Base-by-base conservation (phyloP, 2,888 invertebrate genomes). In the Plebejus melissa region DNA sequence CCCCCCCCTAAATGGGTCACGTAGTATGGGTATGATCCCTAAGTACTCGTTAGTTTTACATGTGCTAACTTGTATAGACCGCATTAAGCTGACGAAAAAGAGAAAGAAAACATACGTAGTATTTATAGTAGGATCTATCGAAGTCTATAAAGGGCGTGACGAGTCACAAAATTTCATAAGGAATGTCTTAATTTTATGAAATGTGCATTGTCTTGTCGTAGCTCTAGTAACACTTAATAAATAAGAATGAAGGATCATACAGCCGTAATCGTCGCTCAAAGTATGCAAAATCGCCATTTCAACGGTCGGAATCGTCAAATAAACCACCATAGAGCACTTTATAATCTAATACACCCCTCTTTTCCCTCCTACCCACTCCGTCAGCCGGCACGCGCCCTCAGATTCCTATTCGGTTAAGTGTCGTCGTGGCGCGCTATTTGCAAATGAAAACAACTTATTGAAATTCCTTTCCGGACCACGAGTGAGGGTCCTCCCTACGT, bases 381-480 rank as follows among this genome's bases (percentile, higher is more conserved):
- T 46, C 82, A 83, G 84, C 76, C 79, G 81, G 82, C 80, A 78
- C 84, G 87, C 88, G 84, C 83, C 85, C 84, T 84, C 82, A 85
- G 88, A 90, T 91, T 90, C 90, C 87, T 87, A 89, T 91, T 90
- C 90, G 90, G 91, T 91, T 92, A 92, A 90, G 88, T 91, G 90
- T 92, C 91, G 87, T 84, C 85, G 87, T 83, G 87, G 86, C 86
- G 88, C 89, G 89, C 90, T 90, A 92, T 93, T 93, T 92, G 92
- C 91, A 91, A 93, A 93, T 92, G 91, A 92, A 92, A 91, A 92
- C 91, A 92, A 93, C 91, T 93, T 93, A 93, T 92, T 93, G 93
- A 92, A 93, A 93, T 93, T 93, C 92, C 90, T 91, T 87, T 85
- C 83, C 87, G 85, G 85, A 83, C 83, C 84, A 86, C 86, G 74